These are phyloP conservation scores for Phalacrocorax pelagicus DNA, from an alignment of 2,113 vertebrate species.

Conservation along the genomic window DNA sequence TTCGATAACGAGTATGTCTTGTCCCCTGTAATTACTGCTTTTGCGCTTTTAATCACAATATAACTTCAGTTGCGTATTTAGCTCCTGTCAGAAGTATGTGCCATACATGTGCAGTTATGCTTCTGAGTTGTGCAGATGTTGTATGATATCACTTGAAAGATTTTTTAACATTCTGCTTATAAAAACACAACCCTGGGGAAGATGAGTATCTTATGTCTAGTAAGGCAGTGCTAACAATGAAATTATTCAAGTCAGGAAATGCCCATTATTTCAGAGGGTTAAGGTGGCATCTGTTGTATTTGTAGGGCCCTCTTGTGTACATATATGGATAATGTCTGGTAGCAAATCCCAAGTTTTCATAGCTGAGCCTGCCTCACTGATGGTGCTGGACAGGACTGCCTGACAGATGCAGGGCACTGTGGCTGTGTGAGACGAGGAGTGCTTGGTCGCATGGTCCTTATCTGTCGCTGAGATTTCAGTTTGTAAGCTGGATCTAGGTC, in stretches of 20 bases:
- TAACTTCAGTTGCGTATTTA: not conserved
- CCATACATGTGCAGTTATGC: not conserved
- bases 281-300: not conserved
- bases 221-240: not conserved
- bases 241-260: not conserved
- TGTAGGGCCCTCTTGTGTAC: not conserved
- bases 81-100: not conserved
- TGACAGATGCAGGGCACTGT: accelerated
- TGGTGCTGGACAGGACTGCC: not conserved
- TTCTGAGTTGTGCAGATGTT: not conserved
- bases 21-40: not conserved
- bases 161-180: not conserved
- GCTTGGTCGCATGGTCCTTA: accelerated
- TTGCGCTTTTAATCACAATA: not conserved
- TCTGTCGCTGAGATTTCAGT: not conserved
- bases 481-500: not conserved
- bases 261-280: not conserved
- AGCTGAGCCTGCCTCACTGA: not conserved
- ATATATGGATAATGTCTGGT: not conserved
- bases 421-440: not conserved
- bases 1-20: not conserved
- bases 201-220: not conserved
- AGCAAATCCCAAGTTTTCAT: not conserved
- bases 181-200: not conserved
- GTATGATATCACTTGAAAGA: not conserved